A percentile compares a stretch with the other conserved stretches of the same genome.
Conservation (phyloP, 2,113 vertebrate species). For the Stomatorhinus ivindoensis region DNA sequence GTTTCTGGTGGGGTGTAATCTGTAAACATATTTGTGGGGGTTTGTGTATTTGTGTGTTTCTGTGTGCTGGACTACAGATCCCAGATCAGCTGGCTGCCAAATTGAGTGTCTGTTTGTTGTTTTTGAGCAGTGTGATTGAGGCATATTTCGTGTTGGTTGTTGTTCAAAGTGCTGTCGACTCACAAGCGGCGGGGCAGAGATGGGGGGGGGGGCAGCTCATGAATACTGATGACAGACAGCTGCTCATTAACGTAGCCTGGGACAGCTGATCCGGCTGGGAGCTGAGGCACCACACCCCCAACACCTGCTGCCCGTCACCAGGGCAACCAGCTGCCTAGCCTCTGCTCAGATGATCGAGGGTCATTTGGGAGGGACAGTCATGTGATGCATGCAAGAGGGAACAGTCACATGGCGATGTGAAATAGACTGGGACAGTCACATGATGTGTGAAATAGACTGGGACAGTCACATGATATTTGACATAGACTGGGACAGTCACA, state of each 20-base stretch:
- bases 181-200: not conserved
- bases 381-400: not conserved
- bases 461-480: not conserved
- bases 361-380: not conserved
- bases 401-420: not conserved
- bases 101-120: not conserved
- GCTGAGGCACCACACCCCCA: not conserved
- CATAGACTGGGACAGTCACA: not conserved
- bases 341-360: not conserved
- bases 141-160: not conserved
- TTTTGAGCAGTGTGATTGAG: not conserved
- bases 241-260: constrained; percentile 6
- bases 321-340: not conserved
- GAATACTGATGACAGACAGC: constrained; percentile 9
- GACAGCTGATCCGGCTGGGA: not conserved
- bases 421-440: too few relatives aligned
- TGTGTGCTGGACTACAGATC: not conserved
- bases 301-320: not conserved
- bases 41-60: not conserved
- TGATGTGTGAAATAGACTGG: not conserved
- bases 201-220: not conserved
- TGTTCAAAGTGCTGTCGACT: not conserved
- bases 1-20: not conserved
- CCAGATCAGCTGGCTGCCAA: not conserved
- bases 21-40: constrained; percentile 6